Percentiles rank a stretch among this genome's conserved stretches.
These are phyloP conservation scores for Tetragnatha versicolor DNA, from an alignment of 1,140 invertebrate genomes.

Conservation along the genomic window DNA sequence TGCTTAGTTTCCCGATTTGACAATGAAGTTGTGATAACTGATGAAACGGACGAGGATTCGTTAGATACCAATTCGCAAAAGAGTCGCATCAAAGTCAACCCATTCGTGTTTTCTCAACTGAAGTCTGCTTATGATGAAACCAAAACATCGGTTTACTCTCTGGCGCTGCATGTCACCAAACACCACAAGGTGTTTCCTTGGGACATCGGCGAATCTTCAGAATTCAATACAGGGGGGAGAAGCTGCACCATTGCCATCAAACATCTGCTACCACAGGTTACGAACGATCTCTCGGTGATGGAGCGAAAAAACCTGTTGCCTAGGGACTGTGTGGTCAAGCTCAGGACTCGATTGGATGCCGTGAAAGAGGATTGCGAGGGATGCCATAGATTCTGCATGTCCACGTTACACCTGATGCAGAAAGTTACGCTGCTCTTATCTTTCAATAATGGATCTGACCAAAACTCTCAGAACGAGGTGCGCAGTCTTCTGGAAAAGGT, in stretches of 20 bases:
- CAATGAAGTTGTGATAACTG: no score
- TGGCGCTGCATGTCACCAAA: not conserved
- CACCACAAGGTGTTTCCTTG: not conserved
- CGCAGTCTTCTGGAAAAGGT: not conserved
- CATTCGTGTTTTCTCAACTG: not conserved
- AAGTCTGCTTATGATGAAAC: not conserved
- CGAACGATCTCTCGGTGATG: no score
- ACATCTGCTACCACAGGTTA: no score
- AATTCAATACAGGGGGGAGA: no score
- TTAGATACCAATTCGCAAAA: no score
- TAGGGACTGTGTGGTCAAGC: not conserved
- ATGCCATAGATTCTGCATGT: not conserved
- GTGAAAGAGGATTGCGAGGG: not conserved
- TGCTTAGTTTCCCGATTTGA: no score
- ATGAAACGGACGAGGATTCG: no score
- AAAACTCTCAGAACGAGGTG: no score
- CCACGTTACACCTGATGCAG: not conserved
- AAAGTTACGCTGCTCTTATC: conserved; percentile 6
- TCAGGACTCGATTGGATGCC: not conserved
- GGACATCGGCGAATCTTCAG: no score
- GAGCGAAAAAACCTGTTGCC: not conserved
- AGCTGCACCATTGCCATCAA: no score
- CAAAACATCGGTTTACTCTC: not conserved
- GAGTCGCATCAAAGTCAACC: no score
- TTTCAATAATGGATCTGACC: not conserved